These are phyloP conservation scores for Zelleria hepariella DNA, from an alignment of 2,888 invertebrate genomes.

Conservation along the genomic window DNA sequence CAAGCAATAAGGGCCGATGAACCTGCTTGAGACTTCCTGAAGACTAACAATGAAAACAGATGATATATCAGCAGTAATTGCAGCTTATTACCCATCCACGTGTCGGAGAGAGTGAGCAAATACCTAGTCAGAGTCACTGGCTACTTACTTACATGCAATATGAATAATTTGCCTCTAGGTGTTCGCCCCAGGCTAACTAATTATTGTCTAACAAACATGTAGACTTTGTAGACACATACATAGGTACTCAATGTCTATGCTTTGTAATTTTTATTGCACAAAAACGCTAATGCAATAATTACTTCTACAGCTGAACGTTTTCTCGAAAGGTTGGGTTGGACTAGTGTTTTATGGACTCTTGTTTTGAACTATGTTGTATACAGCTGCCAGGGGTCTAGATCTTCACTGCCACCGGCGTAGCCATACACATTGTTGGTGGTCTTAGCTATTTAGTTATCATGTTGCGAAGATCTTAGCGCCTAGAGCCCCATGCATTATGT, in stretches of 20 bases:
- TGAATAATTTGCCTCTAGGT: background rate
- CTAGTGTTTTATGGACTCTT: no score
- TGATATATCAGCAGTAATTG: background rate
- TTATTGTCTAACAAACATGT: background rate
- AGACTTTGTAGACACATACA: no score
- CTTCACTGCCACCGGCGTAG: no score
- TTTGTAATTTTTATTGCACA: no score
- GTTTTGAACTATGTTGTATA: no score
- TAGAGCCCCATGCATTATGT: background rate
- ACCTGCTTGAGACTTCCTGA: background rate
- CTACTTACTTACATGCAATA: background rate
- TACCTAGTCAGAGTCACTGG: background rate
- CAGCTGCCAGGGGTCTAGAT: no score
- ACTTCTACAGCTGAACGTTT: no score
- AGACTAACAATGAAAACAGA: background rate
- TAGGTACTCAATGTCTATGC: no score
- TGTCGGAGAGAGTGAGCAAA: background rate
- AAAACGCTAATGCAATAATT: no score
- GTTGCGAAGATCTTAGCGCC: background rate
- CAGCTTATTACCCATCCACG: background rate
- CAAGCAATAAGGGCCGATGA: background rate
- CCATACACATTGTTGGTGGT: no score
- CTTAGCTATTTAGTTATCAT: background rate
- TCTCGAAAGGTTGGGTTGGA: no score
- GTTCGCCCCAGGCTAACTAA: background rate